Evolutionary conservation across 2,113 vertebrate species (phyloP), one percentile per base, ranked within the genome.

Genomic region (Gulo gulo): DNA sequence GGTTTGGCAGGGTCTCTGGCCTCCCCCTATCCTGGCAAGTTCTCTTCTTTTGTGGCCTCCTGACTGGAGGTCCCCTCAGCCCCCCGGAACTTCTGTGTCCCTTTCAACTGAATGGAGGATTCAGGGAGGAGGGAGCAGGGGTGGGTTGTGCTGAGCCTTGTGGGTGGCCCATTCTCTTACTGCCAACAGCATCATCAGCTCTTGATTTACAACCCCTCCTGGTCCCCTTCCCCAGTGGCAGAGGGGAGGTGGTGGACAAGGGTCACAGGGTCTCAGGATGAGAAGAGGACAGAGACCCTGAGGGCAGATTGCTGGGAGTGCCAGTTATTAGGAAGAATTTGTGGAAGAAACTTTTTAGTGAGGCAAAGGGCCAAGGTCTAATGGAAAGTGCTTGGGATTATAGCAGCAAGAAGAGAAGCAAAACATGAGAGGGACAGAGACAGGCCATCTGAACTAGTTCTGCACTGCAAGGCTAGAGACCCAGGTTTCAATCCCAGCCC

Each of bases 101-200:
- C 92, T 98, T 94, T 86, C 39, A 88, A 74, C 36, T 57, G 79
- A 86, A 67, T 26, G 76, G 63, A 88, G 76, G 14, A n/a, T n/a
- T 29, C 82, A 88, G 65, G 11, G 47, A 74, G 6, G 20, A 9
- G 29, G 59, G 45, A 59, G 52, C 39, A n/a, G 57, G 91, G 95
- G 18, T 73, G 13, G 80, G 34, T 39, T 88, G 61, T 65, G 39
- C 18, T 50, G 74, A 73, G 78, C 94, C 78, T 12, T 65, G 97
- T 97, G 98, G 97, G 98, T 98, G 97, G 98, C 95, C 97, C 71
- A 47, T 97, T 97, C 97, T 95, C 69, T 88, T 84, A 69, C 95
- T 88, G 83, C 95, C 92, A 57, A 84, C 31, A 36, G 86, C 95
- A 84, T 93, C 97, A 91, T 97, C 97, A 96, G 80, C 57, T 92